Percentiles rank a stretch among this genome's conserved stretches.
phyloP scores from a whole-genome alignment of 2,113 vertebrate species.

The Anarrhichthys ocellatus region DNA sequence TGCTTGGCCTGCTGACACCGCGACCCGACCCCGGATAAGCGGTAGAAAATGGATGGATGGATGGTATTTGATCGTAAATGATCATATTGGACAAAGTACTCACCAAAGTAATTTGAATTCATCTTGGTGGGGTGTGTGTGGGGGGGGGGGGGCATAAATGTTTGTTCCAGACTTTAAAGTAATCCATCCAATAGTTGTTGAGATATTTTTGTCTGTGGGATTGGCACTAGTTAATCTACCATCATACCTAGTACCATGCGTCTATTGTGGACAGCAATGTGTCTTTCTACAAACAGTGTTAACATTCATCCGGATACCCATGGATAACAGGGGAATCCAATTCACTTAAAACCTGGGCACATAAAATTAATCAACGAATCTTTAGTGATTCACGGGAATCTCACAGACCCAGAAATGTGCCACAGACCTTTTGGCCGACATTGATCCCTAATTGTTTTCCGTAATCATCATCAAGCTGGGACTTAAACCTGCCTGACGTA shows the following conservation, averaged over 20 bases:
- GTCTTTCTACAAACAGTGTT: background rate
- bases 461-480: slow-evolving; percentile 13
- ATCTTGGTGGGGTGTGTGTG: background rate
- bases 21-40: too few relatives aligned
- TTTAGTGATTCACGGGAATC: background rate
- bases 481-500: background rate
- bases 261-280: background rate
- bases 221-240: background rate
- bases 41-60: too few relatives aligned
- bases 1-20: too few relatives aligned
- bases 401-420: background rate
- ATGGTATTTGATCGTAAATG: background rate
- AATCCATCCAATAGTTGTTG: background rate
- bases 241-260: background rate
- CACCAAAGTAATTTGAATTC: background rate
- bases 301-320: background rate
- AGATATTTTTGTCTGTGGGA: background rate
- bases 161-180: background rate
- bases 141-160: background rate
- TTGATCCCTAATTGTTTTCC: slow-evolving; percentile 6
- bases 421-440: background rate
- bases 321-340: background rate
- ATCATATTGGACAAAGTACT: background rate
- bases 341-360: background rate
- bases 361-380: background rate